phyloP scores from a whole-genome alignment of 2,113 vertebrate species.

The Peromyscus californicus region DNA sequence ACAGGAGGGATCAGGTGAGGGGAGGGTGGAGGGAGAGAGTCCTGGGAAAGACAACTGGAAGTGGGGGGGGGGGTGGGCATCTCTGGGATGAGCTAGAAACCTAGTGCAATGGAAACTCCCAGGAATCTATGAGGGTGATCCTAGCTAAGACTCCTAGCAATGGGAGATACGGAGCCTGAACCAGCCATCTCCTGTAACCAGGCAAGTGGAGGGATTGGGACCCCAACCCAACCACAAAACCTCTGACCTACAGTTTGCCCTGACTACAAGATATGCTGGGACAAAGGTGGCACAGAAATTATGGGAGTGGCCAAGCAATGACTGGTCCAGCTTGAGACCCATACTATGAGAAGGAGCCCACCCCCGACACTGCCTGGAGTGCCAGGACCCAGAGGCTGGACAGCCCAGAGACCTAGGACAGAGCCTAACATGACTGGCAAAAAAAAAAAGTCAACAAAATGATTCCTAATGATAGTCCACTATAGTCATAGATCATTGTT shows the following conservation, averaged over 20 bases:
- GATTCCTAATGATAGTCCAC: neutral
- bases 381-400: neutral
- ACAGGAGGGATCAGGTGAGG: neutral
- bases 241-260: neutral
- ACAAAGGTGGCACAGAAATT: neutral
- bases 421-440: neutral
- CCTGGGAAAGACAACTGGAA: neutral
- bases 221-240: neutral
- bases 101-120: neutral
- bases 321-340: neutral
- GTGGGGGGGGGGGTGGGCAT: neutral
- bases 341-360: neutral
- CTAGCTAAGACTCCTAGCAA: neutral
- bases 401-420: neutral
- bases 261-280: too few species aligned
- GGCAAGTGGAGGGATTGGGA: neutral
- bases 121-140: neutral
- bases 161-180: neutral
- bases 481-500: neutral
- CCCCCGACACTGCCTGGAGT: neutral
- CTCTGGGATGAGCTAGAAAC: neutral
- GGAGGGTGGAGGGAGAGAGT: neutral
- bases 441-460: neutral
- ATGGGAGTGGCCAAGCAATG: neutral
- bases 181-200: neutral